Evolutionary conservation across 2,113 vertebrate genomes (phyloP).

Genomic region (Cephalopterus ornatus): DNA sequence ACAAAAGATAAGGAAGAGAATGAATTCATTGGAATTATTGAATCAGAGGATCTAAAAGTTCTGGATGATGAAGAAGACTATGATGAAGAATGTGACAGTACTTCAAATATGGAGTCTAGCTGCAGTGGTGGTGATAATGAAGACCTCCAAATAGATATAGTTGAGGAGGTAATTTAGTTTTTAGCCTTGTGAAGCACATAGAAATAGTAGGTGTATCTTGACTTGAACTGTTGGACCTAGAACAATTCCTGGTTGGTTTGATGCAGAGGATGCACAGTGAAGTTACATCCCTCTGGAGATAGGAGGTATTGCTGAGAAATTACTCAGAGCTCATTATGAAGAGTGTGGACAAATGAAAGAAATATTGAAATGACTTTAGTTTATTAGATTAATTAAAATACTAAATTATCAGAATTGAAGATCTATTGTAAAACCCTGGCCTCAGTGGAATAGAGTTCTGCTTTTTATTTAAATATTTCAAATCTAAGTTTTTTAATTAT

Average conservation of each 20-base stretch:
- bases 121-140: conserved; percentile 72
- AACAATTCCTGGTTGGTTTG: not conserved
- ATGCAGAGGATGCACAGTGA: not conserved
- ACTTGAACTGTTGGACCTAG: not conserved
- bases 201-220: not conserved
- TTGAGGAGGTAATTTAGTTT: conserved; percentile 78
- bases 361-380: not conserved
- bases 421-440: not conserved
- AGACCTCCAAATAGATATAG: conserved; percentile 69
- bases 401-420: not conserved
- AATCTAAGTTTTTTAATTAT: no score
- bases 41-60: conserved; percentile 82
- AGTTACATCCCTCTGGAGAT: not conserved
- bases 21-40: conserved; percentile 82
- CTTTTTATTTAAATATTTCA: not conserved
- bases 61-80: conserved; percentile 74
- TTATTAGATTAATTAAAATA: not conserved
- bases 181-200: not conserved
- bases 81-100: conserved; percentile 70
- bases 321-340: not conserved
- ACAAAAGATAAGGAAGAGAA: conserved; percentile 75
- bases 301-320: not conserved
- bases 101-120: conserved; percentile 73
- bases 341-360: not conserved
- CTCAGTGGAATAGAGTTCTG: not conserved